phyloP scores from a whole-genome alignment of 2,797 vertebrate genomes.

The Tragopan temminckii region DNA sequence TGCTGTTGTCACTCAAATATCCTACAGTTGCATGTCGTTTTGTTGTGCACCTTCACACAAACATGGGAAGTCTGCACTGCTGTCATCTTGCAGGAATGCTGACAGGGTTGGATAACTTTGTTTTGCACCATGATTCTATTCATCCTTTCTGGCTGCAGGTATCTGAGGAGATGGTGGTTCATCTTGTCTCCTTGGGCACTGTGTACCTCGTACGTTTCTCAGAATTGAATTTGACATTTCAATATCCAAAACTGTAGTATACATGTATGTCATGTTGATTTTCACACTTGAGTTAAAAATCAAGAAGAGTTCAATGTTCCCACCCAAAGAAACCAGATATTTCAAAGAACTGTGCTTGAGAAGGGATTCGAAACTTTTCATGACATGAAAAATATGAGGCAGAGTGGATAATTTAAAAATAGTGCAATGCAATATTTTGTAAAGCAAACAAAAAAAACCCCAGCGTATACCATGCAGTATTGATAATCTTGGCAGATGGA shows the following conservation, averaged over 20 bases:
- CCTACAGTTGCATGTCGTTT: neutral
- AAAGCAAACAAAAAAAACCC: neutral
- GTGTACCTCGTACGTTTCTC: neutral
- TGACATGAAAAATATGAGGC: neutral
- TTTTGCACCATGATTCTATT: neutral
- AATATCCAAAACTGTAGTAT: neutral
- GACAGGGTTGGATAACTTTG: neutral
- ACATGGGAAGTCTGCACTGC: neutral
- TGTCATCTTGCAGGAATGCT: rapidly evolving
- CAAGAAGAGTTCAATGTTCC: neutral
- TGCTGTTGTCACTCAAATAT: neutral
- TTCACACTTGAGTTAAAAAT: neutral
- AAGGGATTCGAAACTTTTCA: neutral
- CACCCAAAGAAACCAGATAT: neutral
- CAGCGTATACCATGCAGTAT: neutral
- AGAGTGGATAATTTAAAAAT: neutral
- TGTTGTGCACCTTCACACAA: neutral
- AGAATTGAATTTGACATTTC: slow-evolving; percentile 30
- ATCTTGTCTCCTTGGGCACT: neutral
- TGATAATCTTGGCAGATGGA: slow-evolving; percentile 10
- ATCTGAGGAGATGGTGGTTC: neutral
- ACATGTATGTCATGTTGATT: neutral
- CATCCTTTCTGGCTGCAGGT: slow-evolving; percentile 7
- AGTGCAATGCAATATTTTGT: neutral
- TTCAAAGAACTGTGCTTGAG: neutral